These are phyloP conservation scores for Xylota segnis DNA, from an alignment of 2,888 invertebrate genomes.

Conservation along the genomic window DNA sequence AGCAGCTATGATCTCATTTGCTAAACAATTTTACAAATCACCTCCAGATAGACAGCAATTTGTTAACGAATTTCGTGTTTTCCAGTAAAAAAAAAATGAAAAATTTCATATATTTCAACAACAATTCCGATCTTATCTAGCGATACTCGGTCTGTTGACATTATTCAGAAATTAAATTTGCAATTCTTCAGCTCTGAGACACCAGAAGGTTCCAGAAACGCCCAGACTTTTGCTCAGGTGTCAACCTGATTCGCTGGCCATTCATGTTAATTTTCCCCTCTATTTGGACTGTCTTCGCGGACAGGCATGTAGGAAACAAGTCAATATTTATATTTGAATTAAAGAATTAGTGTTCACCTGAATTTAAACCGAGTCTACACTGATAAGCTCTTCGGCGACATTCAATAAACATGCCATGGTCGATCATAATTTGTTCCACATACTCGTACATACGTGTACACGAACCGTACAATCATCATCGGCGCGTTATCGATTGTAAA, in stretches of 20 bases:
- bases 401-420: constrained; percentile 61
- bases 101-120: not conserved
- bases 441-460: not conserved
- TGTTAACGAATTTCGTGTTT: not conserved
- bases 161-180: constrained; percentile 41
- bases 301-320: constrained; percentile 29
- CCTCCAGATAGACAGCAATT: not conserved
- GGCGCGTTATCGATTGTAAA: constrained; percentile 56
- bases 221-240: constrained; percentile 17
- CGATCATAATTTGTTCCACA: constrained; percentile 23
- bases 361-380: constrained; percentile 49
- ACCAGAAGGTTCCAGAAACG: not conserved
- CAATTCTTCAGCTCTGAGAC: constrained; percentile 11
- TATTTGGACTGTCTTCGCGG: not conserved
- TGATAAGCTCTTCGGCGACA: constrained; percentile 64
- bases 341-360: constrained; percentile 52
- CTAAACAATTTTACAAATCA: constrained; percentile 21
- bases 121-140: constrained; percentile 23
- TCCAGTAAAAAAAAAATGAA: not conserved
- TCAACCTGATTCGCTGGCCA: constrained; percentile 43
- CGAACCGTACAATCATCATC: constrained; percentile 16
- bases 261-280: constrained; percentile 9
- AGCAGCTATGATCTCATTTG: constrained; percentile 20
- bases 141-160: constrained; percentile 8
- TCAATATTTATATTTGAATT: constrained; percentile 42